Base-by-base conservation (phyloP, 1,140 invertebrate genomes). In the Drosophila repletoides region DNA sequence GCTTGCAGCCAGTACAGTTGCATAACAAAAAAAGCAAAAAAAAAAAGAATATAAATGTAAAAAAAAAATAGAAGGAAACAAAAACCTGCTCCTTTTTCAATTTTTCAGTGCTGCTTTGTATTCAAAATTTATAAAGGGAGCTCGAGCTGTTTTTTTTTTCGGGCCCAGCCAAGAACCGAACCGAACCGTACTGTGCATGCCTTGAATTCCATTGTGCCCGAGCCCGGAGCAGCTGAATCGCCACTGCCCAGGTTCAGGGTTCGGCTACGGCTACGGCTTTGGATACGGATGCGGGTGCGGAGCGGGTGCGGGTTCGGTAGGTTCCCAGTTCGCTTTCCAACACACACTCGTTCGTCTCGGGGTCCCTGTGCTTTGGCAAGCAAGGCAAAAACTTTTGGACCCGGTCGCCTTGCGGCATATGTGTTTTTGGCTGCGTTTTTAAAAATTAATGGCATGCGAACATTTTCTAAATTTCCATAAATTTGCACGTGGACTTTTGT, bases 401-500 rank as follows among this genome's bases (percentile, higher is more conserved):
- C 43, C 55, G 34, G 33, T 52, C 43, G 60, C 79, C 79, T 75
- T 83, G 79, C 80, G 80, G 79, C 79, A 83, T 83, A 83, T 83
- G 79, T 86, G 61, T 65, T 86, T 69, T 75, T 72, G 75, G 63
- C 49, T 68, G 58, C 61, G 59, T 84, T 76, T 86, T 84, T 56
- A 64, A 72, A 84, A 84, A 84, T 84, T 84, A 84, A 84, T 84
- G 80, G 80, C 72, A 84, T 86, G 80, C 80, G 75, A 84, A 86
- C 65, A 84, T 72, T 84, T 86, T 86, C 72, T 61, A 84, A 84
- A 86, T 84, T 86, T 84, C 80, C 80, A 84, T 84, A 84, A 84
- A 86, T 84, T 84, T 84, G 80, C 75, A 84, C 72, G 80, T 86
- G 80, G 80, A 86, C 80, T 84, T 84, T 84, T 84, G 71, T 84